Conservation (phyloP, 2,888 invertebrate genomes). For the Hartigia nigra region DNA sequence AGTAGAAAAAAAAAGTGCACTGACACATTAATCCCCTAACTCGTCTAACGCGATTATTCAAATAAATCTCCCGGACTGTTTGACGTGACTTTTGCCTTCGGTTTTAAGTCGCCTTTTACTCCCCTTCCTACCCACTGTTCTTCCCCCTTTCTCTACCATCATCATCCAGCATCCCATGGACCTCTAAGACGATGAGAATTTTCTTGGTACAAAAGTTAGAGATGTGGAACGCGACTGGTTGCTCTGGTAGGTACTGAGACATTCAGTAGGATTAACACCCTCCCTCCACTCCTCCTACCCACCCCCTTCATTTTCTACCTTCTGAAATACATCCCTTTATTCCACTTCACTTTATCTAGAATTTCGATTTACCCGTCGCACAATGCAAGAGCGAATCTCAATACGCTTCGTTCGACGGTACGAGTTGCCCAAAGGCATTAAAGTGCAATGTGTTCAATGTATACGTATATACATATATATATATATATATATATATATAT, state of each 20-base stretch:
- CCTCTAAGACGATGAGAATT: neutral
- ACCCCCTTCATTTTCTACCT: neutral
- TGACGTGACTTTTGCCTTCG: neutral
- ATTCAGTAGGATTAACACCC: neutral
- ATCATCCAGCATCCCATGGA: neutral
- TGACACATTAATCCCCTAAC: neutral
- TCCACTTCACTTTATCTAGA: neutral
- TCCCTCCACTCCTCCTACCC: no score
- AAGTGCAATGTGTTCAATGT: neutral
- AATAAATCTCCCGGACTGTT: neutral
- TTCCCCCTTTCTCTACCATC: neutral
- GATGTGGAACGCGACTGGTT: neutral
- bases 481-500: no score
- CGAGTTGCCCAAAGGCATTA: neutral
- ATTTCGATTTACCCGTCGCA: neutral
- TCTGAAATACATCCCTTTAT: neutral
- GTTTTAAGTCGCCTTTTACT: neutral
- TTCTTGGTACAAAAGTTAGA: neutral
- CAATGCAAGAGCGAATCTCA: neutral
- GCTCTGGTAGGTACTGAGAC: neutral
- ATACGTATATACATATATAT: no score
- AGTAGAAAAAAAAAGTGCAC: neutral
- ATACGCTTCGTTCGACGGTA: neutral
- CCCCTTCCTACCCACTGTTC: no score
- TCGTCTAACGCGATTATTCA: neutral